phyloP scores from a whole-genome alignment of 2,888 invertebrate species.

The Liposcelis brunnea region DNA sequence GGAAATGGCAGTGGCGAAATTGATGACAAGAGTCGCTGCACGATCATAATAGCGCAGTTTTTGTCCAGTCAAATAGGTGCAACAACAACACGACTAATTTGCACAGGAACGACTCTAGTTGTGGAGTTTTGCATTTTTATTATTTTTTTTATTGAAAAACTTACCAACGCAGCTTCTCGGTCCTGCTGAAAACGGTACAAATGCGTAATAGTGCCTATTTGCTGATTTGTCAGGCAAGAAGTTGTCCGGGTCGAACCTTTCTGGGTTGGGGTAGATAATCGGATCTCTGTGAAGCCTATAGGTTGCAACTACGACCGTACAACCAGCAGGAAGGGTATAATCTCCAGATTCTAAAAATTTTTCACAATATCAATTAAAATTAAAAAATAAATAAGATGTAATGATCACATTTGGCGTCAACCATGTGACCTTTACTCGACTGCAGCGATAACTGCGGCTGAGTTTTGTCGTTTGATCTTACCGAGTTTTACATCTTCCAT shows the following conservation, averaged over 20 bases:
- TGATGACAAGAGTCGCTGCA: not conserved
- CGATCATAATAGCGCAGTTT: too few species aligned
- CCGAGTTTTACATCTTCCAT: slow-evolving; percentile 50
- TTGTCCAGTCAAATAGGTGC: slow-evolving; percentile 11
- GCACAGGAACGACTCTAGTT: slow-evolving; percentile 8
- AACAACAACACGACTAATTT: slow-evolving; percentile 9
- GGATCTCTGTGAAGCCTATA: slow-evolving; percentile 51
- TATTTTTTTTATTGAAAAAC: slow-evolving; percentile 21
- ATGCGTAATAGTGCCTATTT: slow-evolving; percentile 63
- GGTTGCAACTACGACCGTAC: slow-evolving; percentile 47
- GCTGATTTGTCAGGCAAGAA: slow-evolving; percentile 65
- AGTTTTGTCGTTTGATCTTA: slow-evolving; percentile 21
- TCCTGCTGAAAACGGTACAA: slow-evolving; percentile 67
- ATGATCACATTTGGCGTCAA: slow-evolving; percentile 6
- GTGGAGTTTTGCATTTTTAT: slow-evolving; percentile 4
- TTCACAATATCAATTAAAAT: too few species aligned
- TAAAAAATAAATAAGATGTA: slow-evolving; percentile 7
- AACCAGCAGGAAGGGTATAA: slow-evolving; percentile 48
- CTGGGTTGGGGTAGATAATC: slow-evolving; percentile 58
- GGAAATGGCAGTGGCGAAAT: not conserved
- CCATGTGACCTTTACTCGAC: too few species aligned
- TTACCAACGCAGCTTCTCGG: slow-evolving; percentile 63
- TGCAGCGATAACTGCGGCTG: slow-evolving; percentile 8
- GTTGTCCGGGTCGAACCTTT: slow-evolving; percentile 65
- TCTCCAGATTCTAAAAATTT: slow-evolving; percentile 40